Percentiles rank a stretch among this genome's conserved stretches.
Conservation (phyloP, 2,888 invertebrate species). For the Eupithecia pulchellata region DNA sequence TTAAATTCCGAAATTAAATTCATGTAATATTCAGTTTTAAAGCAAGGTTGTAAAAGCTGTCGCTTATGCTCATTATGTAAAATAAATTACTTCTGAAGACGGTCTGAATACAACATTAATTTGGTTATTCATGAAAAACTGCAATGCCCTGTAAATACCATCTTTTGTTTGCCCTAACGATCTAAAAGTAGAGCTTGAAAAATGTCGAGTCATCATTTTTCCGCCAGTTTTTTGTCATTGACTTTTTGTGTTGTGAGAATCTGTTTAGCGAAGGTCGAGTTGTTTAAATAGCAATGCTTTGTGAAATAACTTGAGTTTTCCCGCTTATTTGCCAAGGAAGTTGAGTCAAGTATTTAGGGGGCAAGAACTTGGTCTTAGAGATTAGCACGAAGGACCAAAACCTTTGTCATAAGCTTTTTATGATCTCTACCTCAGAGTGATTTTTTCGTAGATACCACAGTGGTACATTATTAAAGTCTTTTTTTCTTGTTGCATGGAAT, state of each 20-base stretch:
- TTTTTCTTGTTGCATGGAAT: no score
- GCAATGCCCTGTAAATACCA: conserved; percentile 26
- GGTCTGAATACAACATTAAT: conserved; percentile 19
- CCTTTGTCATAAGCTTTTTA: no score
- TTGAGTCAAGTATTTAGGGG: conserved; percentile 30
- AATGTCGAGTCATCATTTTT: conserved; percentile 50
- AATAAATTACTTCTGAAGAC: conserved; percentile 16
- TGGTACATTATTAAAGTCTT: no score
- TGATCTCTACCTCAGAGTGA: no score
- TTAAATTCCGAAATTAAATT: background rate
- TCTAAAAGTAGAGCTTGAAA: conserved; percentile 54
- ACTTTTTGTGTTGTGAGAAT: conserved; percentile 27
- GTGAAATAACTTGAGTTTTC: conserved; percentile 43
- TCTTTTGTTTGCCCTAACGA: conserved; percentile 51
- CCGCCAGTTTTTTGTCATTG: conserved; percentile 41
- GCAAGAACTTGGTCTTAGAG: background rate
- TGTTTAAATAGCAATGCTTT: conserved; percentile 33
- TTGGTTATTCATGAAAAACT: conserved; percentile 33
- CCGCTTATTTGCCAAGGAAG: conserved; percentile 34
- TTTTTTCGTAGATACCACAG: no score
- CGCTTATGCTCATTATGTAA: conserved; percentile 14
- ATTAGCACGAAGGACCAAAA: background rate
- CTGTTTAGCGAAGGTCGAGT: conserved; percentile 42
- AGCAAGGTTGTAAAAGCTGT: conserved; percentile 3
- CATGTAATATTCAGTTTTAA: background rate